phyloP scores from a whole-genome alignment of 23 tunicate species.

The Halocynthia aurantium region DNA sequence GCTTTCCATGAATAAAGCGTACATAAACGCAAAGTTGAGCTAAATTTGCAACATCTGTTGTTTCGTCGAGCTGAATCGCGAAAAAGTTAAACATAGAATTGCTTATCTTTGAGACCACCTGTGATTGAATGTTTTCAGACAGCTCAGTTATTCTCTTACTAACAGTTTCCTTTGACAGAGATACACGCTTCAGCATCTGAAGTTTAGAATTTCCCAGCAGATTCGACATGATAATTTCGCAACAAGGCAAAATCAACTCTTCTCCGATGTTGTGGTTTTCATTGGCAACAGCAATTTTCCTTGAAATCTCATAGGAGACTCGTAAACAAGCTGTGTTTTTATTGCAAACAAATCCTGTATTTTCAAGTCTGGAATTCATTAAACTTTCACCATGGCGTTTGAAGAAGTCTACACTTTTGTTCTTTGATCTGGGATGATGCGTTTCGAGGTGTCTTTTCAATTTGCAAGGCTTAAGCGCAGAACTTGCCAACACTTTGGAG shows the following conservation, averaged over 20 bases:
- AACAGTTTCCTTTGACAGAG: not conserved
- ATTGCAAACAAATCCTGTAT: conserved; percentile 9
- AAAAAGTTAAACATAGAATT: not conserved
- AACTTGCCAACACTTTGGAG: conserved; percentile 28
- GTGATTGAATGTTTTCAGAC: not conserved
- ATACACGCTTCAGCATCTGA: not conserved
- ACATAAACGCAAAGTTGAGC: not conserved
- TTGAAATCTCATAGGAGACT: conserved; percentile 46
- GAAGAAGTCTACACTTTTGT: conserved; percentile 37
- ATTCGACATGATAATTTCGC: not conserved
- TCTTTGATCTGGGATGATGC: conserved; percentile 27
- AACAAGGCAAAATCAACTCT: conserved; percentile 25
- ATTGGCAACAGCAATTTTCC: conserved; percentile 41
- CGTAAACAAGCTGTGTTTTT: conserved; percentile 33
- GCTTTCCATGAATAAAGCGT: not conserved
- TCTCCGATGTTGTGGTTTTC: conserved; percentile 51
- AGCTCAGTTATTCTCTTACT: not conserved
- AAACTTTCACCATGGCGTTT: conserved; percentile 34
- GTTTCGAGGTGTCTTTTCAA: conserved; percentile 31
- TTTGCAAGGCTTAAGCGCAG: conserved; percentile 37
- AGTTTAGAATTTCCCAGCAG: conserved; percentile 4
- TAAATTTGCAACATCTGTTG: conserved; percentile 2
- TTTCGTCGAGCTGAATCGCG: conserved; percentile 10
- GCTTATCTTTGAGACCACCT: not conserved
- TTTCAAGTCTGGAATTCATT: conserved; percentile 17